Percentiles rank a stretch among this genome's conserved stretches.
Evolutionary conservation across 2,888 invertebrate genomes (phyloP).

Genomic region (Eurytoma adleriae): DNA sequence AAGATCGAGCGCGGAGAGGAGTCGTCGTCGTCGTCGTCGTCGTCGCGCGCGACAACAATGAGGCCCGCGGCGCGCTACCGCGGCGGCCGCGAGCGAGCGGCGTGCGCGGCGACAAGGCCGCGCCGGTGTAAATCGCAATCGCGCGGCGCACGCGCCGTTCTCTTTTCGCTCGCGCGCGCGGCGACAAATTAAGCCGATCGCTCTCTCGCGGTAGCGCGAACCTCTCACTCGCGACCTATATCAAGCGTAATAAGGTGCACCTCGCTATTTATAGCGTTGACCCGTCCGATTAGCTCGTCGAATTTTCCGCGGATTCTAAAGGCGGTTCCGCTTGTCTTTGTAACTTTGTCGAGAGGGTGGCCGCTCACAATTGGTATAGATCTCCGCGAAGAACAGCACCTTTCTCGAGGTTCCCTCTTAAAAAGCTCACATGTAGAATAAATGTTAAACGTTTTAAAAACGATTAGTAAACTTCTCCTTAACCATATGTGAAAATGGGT

Average conservation of each 20-base stretch:
- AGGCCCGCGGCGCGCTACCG: constrained; percentile 7
- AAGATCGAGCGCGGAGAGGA: neutral
- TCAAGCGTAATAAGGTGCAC: constrained; percentile 54
- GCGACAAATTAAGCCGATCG: constrained; percentile 64
- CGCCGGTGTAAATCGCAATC: constrained; percentile 45
- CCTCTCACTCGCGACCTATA: constrained; percentile 67
- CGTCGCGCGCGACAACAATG: constrained; percentile 24
- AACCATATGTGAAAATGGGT: too few relatives aligned
- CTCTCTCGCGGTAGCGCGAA: constrained; percentile 53
- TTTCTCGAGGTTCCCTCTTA: too few relatives aligned
- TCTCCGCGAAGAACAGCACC: too few relatives aligned
- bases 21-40: neutral
- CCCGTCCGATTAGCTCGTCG: constrained; percentile 53
- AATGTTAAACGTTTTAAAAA: too few relatives aligned
- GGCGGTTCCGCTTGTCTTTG: too few relatives aligned
- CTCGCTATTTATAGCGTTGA: constrained; percentile 58
- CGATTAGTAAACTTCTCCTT: too few relatives aligned
- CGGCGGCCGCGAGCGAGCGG: neutral
- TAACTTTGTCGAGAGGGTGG: too few relatives aligned
- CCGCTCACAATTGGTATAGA: too few relatives aligned
- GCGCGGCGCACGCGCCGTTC: constrained; percentile 56
- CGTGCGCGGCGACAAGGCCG: constrained; percentile 46
- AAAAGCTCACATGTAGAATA: too few relatives aligned
- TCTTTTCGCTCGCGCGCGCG: constrained; percentile 49
- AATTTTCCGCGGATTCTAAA: constrained; percentile 1